Conservation (phyloP, 1,140 invertebrate species). For the Mylabris phalerata region DNA sequence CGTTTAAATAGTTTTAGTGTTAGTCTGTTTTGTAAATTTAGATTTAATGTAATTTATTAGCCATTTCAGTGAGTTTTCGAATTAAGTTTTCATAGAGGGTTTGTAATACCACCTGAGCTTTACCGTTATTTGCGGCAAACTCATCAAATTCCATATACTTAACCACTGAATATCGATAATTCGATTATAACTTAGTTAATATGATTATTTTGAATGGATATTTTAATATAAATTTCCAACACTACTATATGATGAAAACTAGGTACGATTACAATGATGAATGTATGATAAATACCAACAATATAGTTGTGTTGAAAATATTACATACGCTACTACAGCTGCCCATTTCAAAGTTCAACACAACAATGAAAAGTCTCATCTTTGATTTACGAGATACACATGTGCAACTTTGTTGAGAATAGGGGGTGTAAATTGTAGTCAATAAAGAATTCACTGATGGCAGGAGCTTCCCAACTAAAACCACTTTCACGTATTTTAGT, state of each 20-base stretch:
- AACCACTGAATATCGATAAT: too few relatives aligned
- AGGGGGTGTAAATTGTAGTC: too few relatives aligned
- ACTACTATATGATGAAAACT: too few relatives aligned
- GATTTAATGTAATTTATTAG: slow-evolving; percentile 14
- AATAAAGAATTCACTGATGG: too few relatives aligned
- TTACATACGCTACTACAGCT: slow-evolving; percentile 2
- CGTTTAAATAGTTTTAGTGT: too few relatives aligned
- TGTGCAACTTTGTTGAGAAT: too few relatives aligned
- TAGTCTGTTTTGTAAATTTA: neutral
- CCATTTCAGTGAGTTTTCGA: slow-evolving; percentile 7
- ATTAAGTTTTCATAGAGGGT: slow-evolving; percentile 11
- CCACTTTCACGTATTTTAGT: too few relatives aligned
- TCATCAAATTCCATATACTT: slow-evolving; percentile 4
- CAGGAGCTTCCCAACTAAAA: too few relatives aligned
- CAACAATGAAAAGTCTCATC: slow-evolving; percentile 2
- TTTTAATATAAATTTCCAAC: too few relatives aligned
- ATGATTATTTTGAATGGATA: too few relatives aligned
- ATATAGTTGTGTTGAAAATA: slow-evolving; percentile 3
- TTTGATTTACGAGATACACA: slow-evolving; percentile 5
- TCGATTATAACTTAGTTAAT: too few relatives aligned
- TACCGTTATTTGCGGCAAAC: slow-evolving; percentile 5
- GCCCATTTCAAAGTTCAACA: slow-evolving; percentile 9
- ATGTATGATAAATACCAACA: slow-evolving; percentile 7
- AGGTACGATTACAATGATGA: slow-evolving; percentile 1
- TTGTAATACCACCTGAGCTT: slow-evolving; percentile 5